Base-by-base conservation (phyloP, 1,140 invertebrate genomes). In the Agraylea sexmaculata region DNA sequence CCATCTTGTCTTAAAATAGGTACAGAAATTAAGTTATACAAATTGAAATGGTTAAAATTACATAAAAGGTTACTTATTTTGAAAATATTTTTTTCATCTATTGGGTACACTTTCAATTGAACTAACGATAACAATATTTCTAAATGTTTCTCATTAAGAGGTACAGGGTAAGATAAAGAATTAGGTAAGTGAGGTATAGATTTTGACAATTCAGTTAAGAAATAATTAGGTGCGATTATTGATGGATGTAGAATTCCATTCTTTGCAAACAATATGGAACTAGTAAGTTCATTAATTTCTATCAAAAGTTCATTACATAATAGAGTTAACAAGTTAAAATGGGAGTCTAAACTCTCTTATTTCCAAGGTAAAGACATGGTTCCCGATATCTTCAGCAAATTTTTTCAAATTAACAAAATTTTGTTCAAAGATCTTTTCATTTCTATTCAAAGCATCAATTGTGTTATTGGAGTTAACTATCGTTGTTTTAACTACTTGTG, bases 381-480 rank as follows among this genome's bases (percentile, higher is more conserved):
- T 17, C 32, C 33, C 19, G 13, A 29, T 16, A 34, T 1, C 5
- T 19, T 2, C 2, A 29, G 11, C 4, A 40, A 47, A 43, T 5
- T 20, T 21, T 20, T 50, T 43, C 12, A 50, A 33, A 40, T 36
- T 35, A 19, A 17, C 27, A 22, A 43, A 22, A 34, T 47, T 50
- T 27, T 25, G 15, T 23, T 50, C 44, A 34, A 50, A 36, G 1
- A 28, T 35, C 8, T 33, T 11, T 36, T 50, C 47, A 37, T 47
- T 21, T 6, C 10, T 31, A 33, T 32, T 33, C 22, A 40, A 21
- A 19, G 29, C 27, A 19, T 21, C 25, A 13, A 47, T 25, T 4
- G 45, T 44, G 40, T 39, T 41, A 18, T 44, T 47, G 13, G 47
- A 45, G 40, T 41, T 50, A 31, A 36, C 35, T 10, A 50, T 42